Conservation (phyloP, 2,113 vertebrate species). For the Percopsis transmontana region DNA sequence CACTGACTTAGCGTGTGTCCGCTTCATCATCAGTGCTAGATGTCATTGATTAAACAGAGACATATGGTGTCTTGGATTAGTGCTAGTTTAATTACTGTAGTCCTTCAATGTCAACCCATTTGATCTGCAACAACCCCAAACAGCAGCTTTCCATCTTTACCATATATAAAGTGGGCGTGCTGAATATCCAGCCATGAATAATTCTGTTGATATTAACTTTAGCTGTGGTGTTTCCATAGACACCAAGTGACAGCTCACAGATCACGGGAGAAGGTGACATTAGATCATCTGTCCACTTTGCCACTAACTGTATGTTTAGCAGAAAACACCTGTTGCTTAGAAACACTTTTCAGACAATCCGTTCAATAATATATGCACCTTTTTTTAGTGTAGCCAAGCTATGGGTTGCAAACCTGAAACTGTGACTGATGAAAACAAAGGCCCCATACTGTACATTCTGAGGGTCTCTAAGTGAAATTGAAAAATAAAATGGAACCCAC, state of each 20-base stretch:
- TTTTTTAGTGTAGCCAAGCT: background rate
- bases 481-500: no score
- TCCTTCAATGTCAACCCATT: constrained; percentile 10
- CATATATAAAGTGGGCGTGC: background rate
- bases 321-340: no score
- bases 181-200: background rate
- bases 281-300: background rate
- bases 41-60: background rate
- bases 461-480: no score
- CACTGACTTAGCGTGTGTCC: no score
- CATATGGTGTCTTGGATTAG: constrained; percentile 10
- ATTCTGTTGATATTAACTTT: background rate
- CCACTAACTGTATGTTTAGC: background rate
- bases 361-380: background rate
- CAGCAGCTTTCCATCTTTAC: background rate
- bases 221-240: constrained; percentile 1
- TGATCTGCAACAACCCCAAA: constrained; percentile 2
- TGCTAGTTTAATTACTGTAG: constrained; percentile 17
- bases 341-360: background rate
- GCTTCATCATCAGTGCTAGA: no score
- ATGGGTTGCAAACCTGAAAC: background rate
- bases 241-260: background rate
- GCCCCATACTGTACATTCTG: no score
- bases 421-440: background rate
- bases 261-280: background rate